Conservation (phyloP, 2,113 vertebrate species). For the Corvus cornix region DNA sequence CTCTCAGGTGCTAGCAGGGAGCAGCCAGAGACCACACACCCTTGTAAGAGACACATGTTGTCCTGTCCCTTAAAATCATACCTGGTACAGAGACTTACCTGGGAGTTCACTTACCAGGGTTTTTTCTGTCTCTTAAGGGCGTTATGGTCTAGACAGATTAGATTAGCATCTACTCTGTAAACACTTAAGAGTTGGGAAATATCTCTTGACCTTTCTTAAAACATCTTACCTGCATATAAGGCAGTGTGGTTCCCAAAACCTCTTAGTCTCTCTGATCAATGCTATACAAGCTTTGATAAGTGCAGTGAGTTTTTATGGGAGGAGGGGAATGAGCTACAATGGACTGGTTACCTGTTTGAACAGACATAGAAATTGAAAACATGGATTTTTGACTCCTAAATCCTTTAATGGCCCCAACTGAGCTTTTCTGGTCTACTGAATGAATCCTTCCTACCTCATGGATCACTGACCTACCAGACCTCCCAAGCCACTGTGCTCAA, state of each 20-base stretch:
- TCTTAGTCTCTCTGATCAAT: neutral
- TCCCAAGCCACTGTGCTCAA: neutral
- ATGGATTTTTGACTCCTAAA: neutral
- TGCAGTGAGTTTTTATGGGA: neutral
- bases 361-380: neutral
- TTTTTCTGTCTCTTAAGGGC: conserved; percentile 34
- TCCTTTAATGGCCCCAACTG: neutral
- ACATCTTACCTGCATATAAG: neutral
- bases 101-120: neutral
- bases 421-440: neutral
- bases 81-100: conserved; percentile 15
- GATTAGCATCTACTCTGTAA: conserved; percentile 45
- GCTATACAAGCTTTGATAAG: neutral
- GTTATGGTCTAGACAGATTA: conserved; percentile 50
- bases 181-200: conserved; percentile 37
- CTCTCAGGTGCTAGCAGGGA: neutral
- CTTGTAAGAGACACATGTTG: neutral
- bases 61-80: conserved; percentile 28
- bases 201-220: conserved; percentile 38
- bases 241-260: neutral
- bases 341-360: neutral
- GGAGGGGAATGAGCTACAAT: neutral
- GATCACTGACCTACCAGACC: neutral
- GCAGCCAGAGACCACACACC: neutral
- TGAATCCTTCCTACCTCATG: conserved; percentile 13